Percentiles rank a stretch among this genome's conserved stretches.
Evolutionary conservation across 2,888 invertebrate species (phyloP).

Genomic region (Chesias legatella): DNA sequence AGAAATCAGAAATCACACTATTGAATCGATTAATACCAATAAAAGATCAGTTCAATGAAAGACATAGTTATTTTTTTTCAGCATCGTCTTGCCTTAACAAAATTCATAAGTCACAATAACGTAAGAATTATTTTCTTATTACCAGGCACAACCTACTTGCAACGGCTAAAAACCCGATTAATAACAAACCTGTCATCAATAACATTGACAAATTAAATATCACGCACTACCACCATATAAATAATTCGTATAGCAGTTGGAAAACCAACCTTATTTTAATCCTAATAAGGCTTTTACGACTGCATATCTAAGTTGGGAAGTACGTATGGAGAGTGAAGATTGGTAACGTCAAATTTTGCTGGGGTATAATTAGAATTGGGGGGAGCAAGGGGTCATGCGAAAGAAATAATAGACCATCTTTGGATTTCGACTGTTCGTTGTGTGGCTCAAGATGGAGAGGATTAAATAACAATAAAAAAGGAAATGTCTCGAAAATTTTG

Average conservation of each 20-base stretch:
- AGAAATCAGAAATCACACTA: no score
- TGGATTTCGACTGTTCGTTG: slow-evolving; percentile 28
- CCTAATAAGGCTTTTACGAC: slow-evolving; percentile 20
- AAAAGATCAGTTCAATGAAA: background rate
- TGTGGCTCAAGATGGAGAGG: slow-evolving; percentile 21
- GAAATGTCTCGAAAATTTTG: no score
- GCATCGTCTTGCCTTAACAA: slow-evolving; percentile 6
- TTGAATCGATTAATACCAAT: no score
- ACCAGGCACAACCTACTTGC: slow-evolving; percentile 39
- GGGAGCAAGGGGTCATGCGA: slow-evolving; percentile 72
- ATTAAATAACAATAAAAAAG: no score
- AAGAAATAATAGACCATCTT: slow-evolving; percentile 61
- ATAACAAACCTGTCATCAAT: slow-evolving; percentile 68
- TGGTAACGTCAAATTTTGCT: slow-evolving; percentile 64
- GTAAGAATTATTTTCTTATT: slow-evolving; percentile 24
- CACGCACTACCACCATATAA: slow-evolving; percentile 39
- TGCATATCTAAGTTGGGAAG: slow-evolving; percentile 36
- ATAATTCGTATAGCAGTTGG: background rate
- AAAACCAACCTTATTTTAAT: slow-evolving; percentile 28
- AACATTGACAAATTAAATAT: slow-evolving; percentile 78
- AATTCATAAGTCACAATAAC: slow-evolving; percentile 24
- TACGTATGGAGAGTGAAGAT: slow-evolving; percentile 41
- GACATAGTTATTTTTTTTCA: slow-evolving; percentile 8
- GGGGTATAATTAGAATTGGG: slow-evolving; percentile 68
- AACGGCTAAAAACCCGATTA: slow-evolving; percentile 44